Base-by-base conservation (phyloP, 2,888 invertebrate genomes). In the Elegia similella region DNA sequence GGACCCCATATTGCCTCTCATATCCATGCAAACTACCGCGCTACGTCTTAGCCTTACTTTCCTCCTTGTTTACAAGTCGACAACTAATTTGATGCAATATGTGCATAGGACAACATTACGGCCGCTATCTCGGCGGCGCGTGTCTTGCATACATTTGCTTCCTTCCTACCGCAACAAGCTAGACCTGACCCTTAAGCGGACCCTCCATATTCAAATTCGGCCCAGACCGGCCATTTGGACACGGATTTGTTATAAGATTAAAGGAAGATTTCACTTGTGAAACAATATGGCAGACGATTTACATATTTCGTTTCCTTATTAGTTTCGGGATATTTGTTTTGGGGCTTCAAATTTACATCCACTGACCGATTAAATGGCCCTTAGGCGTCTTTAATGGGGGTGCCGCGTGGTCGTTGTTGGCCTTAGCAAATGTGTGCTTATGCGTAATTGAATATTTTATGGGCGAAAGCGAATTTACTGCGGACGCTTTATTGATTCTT, bases 241-340 rank as follows among this genome's bases (percentile, higher is more conserved):
- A 86, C 89, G 88, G 92, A 92, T 92, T 92, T 91, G 91, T 91
- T 92, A 91, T 91, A 92, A 92, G 92, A 92, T 92, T 92, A 92
- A 91, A 90, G 91, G 91, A 92, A 92, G 92, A 92, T 92, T 92
- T 92, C 88, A 91, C 91, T 92, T 90, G 88, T 86, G 88, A 87
- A 91, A 91, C 92, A 90, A 91, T 91, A 92, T 92, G 89, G 88
- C 86, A 88, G 81, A 82, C 86, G 85, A 91, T 91, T 91, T 91
- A 91, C 91, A 90, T 91, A 91, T 91, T 91, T 90, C 91, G 91
- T 89, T 91, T 91, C 90, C 91, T 91, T 91, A 90, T 91, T 91
- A 91, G 90, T 90, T 91, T 89, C 82, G 89, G 91, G 88, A 88
- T 90, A 90, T 91, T 91, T 90, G 91, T 91, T 89, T 90, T 90